These are phyloP conservation scores for Physella acuta DNA, from an alignment of 1,140 invertebrate genomes.

Conservation along the genomic window DNA sequence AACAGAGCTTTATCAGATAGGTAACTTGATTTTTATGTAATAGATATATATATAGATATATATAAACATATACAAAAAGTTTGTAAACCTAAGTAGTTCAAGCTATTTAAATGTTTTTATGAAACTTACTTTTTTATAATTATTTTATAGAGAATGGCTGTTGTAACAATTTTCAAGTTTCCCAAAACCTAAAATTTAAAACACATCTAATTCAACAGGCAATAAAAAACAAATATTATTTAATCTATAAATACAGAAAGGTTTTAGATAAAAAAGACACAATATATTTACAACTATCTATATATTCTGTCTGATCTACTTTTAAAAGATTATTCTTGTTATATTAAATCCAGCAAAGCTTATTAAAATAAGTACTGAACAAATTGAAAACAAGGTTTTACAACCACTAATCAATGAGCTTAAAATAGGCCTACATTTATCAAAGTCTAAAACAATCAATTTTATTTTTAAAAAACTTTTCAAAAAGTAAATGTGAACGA, in stretches of 20 bases:
- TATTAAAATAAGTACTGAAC: background rate
- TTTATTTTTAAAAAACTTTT: background rate
- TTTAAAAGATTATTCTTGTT: background rate
- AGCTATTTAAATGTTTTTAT: background rate
- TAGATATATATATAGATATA: background rate
- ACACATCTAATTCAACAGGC: no score
- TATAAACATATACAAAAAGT: background rate
- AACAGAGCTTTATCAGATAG: background rate
- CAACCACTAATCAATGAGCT: background rate
- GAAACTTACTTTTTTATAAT: conserved; percentile 53
- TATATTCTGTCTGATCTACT: background rate
- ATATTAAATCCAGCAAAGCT: background rate
- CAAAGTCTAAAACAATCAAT: no score
- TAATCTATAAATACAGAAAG: no score
- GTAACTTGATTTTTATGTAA: background rate
- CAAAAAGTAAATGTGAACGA: background rate
- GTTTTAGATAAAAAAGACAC: no score
- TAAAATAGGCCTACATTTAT: no score
- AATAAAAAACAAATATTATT: no score
- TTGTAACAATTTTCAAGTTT: conserved; percentile 57
- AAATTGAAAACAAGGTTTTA: background rate
- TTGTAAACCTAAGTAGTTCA: background rate
- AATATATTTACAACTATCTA: no score
- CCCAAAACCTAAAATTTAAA: conserved; percentile 46
- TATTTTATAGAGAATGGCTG: conserved; percentile 54